Evolutionary conservation across 2,113 vertebrate species (phyloP).

Genomic region (Otis tarda): DNA sequence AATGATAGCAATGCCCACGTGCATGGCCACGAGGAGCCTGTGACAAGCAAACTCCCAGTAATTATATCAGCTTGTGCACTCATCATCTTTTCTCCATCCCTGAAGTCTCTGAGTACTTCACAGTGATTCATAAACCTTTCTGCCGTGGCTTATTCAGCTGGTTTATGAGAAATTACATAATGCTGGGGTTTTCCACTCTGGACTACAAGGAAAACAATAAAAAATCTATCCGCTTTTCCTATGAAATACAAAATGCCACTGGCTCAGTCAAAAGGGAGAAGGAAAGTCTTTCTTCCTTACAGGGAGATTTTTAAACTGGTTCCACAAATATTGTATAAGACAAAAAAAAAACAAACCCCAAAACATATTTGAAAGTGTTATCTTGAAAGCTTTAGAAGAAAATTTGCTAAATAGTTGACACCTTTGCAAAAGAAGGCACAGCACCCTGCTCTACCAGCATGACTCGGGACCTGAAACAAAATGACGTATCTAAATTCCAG

Average conservation of each 20-base stretch:
- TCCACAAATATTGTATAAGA: not conserved
- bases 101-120: not conserved
- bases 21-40: rapidly evolving
- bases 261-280: not conserved
- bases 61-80: not conserved
- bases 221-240: not conserved
- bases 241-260: not conserved
- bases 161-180: constrained; percentile 3
- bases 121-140: not conserved
- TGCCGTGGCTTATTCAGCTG: not conserved
- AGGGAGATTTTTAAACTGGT: not conserved
- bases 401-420: not conserved
- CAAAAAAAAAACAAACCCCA: not conserved
- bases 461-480: not conserved
- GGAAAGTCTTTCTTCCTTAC: not conserved
- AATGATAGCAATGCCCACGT: not conserved
- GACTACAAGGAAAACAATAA: not conserved
- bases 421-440: not conserved
- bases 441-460: not conserved
- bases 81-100: not conserved
- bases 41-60: not conserved
- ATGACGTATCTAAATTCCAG: not conserved
- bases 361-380: rapidly evolving
- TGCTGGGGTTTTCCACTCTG: not conserved
- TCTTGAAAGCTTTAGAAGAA: not conserved